Conservation (phyloP, 2,888 invertebrate genomes). For the Cecidostiba fungosa region DNA sequence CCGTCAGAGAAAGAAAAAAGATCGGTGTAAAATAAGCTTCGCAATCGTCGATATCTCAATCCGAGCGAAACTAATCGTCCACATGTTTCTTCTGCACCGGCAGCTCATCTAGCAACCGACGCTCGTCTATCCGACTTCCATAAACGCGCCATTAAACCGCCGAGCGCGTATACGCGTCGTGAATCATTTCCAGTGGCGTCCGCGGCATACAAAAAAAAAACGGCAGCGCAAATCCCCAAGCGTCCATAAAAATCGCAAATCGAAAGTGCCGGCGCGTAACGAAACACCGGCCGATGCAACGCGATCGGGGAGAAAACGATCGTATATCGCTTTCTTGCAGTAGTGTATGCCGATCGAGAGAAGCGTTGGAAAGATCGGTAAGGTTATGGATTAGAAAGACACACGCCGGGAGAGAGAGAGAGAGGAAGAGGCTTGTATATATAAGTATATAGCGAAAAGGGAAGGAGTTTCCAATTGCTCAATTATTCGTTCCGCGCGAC, state of each 20-base stretch:
- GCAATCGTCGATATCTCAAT: neutral
- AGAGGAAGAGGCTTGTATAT: neutral
- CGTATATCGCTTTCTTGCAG: neutral
- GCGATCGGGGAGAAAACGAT: neutral
- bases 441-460: neutral
- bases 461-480: constrained; percentile 42
- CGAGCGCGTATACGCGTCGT: neutral
- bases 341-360: neutral
- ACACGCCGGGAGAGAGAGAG: neutral
- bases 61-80: neutral
- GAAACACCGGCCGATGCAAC: neutral
- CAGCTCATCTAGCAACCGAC: neutral
- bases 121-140: neutral
- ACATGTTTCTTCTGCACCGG: neutral
- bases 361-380: neutral
- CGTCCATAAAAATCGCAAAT: neutral
- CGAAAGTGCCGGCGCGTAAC: neutral
- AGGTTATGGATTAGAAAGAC: neutral
- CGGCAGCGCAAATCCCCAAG: neutral
- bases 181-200: constrained; percentile 14
- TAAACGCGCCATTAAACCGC: neutral
- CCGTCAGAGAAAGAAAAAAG: neutral
- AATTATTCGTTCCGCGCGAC: constrained; percentile 55
- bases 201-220: neutral
- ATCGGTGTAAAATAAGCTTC: neutral